Evolutionary conservation across 2,888 invertebrate genomes (phyloP).

Genomic region (Desoria tigrina): DNA sequence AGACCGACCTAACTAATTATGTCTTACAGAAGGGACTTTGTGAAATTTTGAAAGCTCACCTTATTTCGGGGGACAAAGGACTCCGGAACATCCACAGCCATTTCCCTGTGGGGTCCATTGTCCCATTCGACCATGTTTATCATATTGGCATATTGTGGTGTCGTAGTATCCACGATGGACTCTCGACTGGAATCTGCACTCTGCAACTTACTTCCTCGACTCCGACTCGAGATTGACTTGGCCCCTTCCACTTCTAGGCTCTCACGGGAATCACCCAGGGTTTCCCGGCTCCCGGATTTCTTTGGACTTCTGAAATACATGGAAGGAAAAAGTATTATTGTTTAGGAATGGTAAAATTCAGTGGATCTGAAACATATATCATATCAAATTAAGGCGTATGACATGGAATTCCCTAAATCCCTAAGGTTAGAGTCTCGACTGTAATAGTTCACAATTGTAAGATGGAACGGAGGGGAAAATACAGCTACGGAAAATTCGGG

Average conservation of each 20-base stretch:
- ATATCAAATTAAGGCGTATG: too few species aligned
- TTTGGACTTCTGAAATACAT: slow-evolving; percentile 28
- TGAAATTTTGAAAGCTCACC: too few species aligned
- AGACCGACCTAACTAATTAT: too few species aligned
- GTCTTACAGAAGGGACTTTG: too few species aligned
- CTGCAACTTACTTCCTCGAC: slow-evolving; percentile 66
- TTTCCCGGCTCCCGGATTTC: slow-evolving; percentile 41
- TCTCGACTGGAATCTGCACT: slow-evolving; percentile 49
- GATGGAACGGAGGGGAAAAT: too few species aligned
- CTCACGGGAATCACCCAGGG: slow-evolving; percentile 45
- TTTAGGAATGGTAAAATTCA: slow-evolving; percentile 3
- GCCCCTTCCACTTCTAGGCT: slow-evolving; percentile 61
- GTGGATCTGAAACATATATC: too few species aligned
- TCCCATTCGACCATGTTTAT: slow-evolving; percentile 59
- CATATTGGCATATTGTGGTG: slow-evolving; percentile 61
- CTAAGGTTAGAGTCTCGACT: too few species aligned
- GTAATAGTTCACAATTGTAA: too few species aligned
- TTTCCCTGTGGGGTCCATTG: slow-evolving; percentile 88
- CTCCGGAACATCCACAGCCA: slow-evolving; percentile 98
- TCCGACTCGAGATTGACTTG: slow-evolving; percentile 77
- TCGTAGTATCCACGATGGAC: slow-evolving; percentile 59
- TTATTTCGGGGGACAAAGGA: slow-evolving; percentile 87
- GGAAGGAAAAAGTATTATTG: slow-evolving; percentile 1
- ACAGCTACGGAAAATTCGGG: too few species aligned
- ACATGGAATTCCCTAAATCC: too few species aligned